phyloP scores from a whole-genome alignment of 2,888 invertebrate species.

The Platynereis dumerilii region DNA sequence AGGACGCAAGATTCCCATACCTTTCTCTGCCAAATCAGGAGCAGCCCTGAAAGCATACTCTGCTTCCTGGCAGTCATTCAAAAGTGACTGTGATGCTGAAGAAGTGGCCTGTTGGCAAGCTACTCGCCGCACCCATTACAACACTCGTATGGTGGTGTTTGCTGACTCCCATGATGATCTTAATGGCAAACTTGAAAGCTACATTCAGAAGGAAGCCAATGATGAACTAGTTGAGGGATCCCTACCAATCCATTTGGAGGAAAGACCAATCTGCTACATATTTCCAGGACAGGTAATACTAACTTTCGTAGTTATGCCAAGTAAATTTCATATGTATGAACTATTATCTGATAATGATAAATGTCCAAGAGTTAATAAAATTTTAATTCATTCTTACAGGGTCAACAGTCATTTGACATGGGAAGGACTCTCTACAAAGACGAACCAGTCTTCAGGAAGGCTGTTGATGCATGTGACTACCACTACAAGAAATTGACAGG shows the following conservation, averaged over 20 bases:
- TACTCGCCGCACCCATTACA: constrained; percentile 24
- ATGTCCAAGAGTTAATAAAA: too few relatives aligned
- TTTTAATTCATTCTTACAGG: background rate
- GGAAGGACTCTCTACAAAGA: constrained; percentile 28
- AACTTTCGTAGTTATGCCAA: too few relatives aligned
- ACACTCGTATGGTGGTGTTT: constrained; percentile 20
- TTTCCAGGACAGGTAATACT: constrained; percentile 32
- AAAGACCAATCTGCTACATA: constrained; percentile 28
- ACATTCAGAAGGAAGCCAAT: constrained; percentile 14
- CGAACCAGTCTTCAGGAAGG: constrained; percentile 27
- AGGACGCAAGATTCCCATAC: constrained; percentile 19
- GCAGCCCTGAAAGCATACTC: constrained; percentile 22
- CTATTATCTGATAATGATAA: too few relatives aligned
- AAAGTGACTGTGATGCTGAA: constrained; percentile 26
- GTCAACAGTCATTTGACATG: constrained; percentile 35
- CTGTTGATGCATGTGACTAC: constrained; percentile 24
- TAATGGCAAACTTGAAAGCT: constrained; percentile 12
- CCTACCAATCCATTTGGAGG: background rate
- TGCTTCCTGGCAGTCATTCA: constrained; percentile 19
- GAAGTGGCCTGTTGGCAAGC: constrained; percentile 26
- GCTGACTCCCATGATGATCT: constrained; percentile 24
- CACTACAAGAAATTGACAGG: constrained; percentile 26
- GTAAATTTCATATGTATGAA: too few relatives aligned
- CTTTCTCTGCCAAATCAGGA: constrained; percentile 29
- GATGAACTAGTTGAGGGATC: constrained; percentile 22